Evolutionary conservation across 2,113 vertebrate species (phyloP).

Genomic region (Chaenocephalus aceratus): DNA sequence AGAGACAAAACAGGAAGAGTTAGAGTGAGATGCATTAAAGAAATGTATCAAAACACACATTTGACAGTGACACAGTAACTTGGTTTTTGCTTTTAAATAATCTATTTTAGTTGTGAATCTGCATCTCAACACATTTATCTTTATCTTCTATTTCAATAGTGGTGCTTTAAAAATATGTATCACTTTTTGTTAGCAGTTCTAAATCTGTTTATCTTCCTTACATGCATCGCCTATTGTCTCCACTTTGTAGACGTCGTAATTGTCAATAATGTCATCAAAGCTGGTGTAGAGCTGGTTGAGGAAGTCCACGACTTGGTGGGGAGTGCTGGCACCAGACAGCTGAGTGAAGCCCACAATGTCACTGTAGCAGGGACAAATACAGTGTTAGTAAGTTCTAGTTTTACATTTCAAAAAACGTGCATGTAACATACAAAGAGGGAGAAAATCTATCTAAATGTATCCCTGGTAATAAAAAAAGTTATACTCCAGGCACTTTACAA

Average conservation of each 20-base stretch:
- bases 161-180: neutral
- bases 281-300: conserved; percentile 87
- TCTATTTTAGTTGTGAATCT: neutral
- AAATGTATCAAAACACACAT: neutral
- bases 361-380: conserved; percentile 57
- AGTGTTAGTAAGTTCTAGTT: neutral
- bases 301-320: conserved; percentile 84
- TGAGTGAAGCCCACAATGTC: conserved; percentile 87
- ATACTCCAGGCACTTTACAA: neutral
- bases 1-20: conserved; percentile 12
- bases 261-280: conserved; percentile 88
- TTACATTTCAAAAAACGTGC: neutral
- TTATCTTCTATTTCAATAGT: neutral
- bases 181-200: neutral
- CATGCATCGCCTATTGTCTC: conserved; percentile 87
- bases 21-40: neutral
- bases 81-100: neutral
- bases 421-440: neutral
- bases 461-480: neutral
- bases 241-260: conserved; percentile 87
- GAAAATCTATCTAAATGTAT: neutral
- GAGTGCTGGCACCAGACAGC: conserved; percentile 84
- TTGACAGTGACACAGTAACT: neutral
- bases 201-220: conserved; percentile 32
- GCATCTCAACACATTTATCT: neutral